phyloP scores from a whole-genome alignment of 64 coral and sea anemone genomes.

The Cladopsammia gracilis region DNA sequence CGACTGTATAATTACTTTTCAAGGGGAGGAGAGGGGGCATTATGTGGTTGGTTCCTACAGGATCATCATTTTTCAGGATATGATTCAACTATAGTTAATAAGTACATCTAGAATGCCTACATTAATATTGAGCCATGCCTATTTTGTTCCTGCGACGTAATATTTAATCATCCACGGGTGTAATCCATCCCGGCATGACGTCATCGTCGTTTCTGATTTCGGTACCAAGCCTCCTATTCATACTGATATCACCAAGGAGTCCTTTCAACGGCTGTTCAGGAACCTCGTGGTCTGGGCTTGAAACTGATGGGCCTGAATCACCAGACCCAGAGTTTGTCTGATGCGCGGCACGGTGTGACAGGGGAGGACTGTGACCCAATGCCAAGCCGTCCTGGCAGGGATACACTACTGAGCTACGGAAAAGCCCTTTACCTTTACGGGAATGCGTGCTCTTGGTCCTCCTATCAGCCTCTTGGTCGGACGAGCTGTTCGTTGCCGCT shows the following conservation, averaged over 20 bases:
- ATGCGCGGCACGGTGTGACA: background rate
- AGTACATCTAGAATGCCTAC: no score
- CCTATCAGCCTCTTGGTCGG: background rate
- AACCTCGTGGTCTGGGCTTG: background rate
- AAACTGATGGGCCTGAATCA: constrained; percentile 17
- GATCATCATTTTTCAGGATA: no score
- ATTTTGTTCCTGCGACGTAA: background rate
- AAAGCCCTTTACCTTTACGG: background rate
- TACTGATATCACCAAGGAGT: constrained; percentile 48
- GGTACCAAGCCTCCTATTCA: constrained; percentile 47
- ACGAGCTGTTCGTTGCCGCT: background rate
- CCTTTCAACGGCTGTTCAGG: constrained; percentile 12
- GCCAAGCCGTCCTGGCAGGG: background rate
- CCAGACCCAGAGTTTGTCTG: background rate
- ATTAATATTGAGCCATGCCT: no score
- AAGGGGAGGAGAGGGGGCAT: no score
- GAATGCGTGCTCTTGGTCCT: background rate
- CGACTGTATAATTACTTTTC: no score
- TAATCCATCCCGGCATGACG: background rate
- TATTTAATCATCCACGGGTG: background rate
- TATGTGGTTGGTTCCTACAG: no score
- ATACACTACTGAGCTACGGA: constrained; percentile 22
- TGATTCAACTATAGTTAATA: no score
- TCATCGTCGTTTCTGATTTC: constrained; percentile 11
- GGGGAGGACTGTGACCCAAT: background rate